These are phyloP conservation scores for Okapia johnstoni DNA, from an alignment of 2,113 vertebrate genomes.

Conservation along the genomic window DNA sequence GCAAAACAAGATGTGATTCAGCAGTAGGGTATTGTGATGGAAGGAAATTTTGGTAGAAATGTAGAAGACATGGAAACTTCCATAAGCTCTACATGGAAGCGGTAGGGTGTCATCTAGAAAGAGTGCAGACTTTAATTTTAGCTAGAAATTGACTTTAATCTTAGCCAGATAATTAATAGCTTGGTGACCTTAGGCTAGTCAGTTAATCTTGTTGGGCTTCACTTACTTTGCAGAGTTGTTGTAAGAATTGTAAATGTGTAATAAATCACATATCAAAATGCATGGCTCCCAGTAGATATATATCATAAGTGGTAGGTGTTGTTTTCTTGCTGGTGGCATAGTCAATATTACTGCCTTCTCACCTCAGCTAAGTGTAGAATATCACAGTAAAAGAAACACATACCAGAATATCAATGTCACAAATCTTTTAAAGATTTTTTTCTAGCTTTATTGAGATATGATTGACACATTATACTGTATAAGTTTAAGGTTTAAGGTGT, in stretches of 20 bases:
- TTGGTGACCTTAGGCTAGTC: background rate
- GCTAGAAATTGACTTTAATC: background rate
- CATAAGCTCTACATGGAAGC: background rate
- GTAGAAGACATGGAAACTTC: background rate
- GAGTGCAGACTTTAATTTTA: background rate
- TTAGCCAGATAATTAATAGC: background rate
- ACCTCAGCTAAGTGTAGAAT: background rate
- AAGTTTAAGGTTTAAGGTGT: background rate
- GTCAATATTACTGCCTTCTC: background rate
- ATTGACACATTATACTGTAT: background rate
- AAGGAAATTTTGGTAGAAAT: background rate
- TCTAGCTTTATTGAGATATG: background rate
- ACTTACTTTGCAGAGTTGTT: background rate
- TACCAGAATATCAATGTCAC: background rate
- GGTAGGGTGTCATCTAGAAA: background rate
- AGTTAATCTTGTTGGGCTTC: background rate
- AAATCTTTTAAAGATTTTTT: background rate
- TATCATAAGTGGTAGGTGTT: background rate
- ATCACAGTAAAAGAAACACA: background rate
- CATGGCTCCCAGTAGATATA: background rate
- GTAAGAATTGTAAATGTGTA: background rate
- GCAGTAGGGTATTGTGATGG: background rate
- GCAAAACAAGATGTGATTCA: background rate
- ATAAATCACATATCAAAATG: background rate
- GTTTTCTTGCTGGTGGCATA: background rate